A percentile compares a stretch with the other conserved stretches of the same genome.
Conservation (phyloP, 2,113 vertebrate genomes). For the Cebus imitator region DNA sequence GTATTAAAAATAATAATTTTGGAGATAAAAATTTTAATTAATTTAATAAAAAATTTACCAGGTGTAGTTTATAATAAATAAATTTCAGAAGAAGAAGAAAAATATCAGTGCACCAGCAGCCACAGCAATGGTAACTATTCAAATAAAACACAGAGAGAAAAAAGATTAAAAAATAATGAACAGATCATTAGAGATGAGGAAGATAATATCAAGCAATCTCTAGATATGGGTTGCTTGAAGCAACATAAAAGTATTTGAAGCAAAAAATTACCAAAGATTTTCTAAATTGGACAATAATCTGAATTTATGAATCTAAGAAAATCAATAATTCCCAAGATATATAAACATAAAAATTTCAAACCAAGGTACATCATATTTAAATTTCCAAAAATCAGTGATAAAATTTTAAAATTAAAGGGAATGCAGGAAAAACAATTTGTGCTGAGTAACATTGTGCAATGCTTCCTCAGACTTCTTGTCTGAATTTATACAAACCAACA, state of each 20-base stretch:
- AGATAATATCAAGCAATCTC: not conserved
- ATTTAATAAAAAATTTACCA: not conserved
- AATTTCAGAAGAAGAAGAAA: not conserved
- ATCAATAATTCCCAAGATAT: not conserved
- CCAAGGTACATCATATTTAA: not conserved
- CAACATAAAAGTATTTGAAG: not conserved
- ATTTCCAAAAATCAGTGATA: not conserved
- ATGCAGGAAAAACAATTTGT: not conserved
- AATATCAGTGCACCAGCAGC: not conserved
- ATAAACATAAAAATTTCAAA: not conserved
- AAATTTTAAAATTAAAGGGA: not conserved
- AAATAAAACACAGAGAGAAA: not conserved
- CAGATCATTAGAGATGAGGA: not conserved
- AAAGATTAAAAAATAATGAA: not conserved
- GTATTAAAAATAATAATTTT: not conserved
- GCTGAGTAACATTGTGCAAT: not conserved
- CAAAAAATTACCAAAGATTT: not conserved
- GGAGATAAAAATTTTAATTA: not conserved
- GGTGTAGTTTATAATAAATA: not conserved
- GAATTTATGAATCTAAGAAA: not conserved
- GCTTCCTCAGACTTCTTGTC: not conserved
- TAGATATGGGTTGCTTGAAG: not conserved
- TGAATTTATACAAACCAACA: not conserved
- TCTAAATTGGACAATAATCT: not conserved
- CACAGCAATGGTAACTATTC: not conserved